Evolutionary conservation across 2,888 invertebrate species (phyloP).

Genomic region (Pollenia amentaria): DNA sequence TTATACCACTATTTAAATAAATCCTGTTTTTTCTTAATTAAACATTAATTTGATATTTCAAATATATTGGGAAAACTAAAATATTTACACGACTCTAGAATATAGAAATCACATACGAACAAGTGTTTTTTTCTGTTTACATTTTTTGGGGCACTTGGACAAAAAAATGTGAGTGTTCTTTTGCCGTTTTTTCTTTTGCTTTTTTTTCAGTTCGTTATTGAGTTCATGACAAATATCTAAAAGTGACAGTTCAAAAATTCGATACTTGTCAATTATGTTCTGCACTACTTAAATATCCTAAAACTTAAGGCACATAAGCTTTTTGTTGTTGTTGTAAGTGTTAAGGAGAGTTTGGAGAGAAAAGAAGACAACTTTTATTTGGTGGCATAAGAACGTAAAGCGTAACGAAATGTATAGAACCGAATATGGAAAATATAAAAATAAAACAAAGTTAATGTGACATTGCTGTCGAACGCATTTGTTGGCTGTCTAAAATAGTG

Average conservation of each 20-base stretch:
- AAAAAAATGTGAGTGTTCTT: not conserved
- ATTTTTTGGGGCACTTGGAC: not conserved
- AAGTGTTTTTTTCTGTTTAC: slow-evolving; percentile 45
- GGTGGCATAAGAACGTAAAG: not conserved
- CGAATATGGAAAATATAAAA: slow-evolving; percentile 1
- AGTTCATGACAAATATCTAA: slow-evolving; percentile 67
- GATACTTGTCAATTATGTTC: slow-evolving; percentile 64
- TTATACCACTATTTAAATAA: not conserved
- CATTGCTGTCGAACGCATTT: slow-evolving; percentile 28
- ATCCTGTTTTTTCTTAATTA: not conserved
- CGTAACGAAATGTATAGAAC: not conserved
- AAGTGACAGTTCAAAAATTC: slow-evolving; percentile 65
- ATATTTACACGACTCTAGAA: slow-evolving; percentile 39
- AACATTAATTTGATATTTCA: not conserved
- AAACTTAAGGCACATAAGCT: slow-evolving; percentile 18
- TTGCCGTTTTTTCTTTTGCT: not conserved
- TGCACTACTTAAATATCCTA: slow-evolving; percentile 8
- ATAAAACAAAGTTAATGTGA: slow-evolving; percentile 30
- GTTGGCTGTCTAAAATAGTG: slow-evolving; percentile 22
- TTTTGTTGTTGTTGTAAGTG: not conserved
- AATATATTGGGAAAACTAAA: not conserved
- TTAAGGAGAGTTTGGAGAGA: not conserved
- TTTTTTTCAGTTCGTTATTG: slow-evolving; percentile 27
- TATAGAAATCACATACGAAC: slow-evolving; percentile 10
- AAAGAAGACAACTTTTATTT: not conserved